Evolutionary conservation across 2,888 invertebrate genomes (phyloP), one percentile per base, ranked within the genome.

Genomic region (Aquatica leii): DNA sequence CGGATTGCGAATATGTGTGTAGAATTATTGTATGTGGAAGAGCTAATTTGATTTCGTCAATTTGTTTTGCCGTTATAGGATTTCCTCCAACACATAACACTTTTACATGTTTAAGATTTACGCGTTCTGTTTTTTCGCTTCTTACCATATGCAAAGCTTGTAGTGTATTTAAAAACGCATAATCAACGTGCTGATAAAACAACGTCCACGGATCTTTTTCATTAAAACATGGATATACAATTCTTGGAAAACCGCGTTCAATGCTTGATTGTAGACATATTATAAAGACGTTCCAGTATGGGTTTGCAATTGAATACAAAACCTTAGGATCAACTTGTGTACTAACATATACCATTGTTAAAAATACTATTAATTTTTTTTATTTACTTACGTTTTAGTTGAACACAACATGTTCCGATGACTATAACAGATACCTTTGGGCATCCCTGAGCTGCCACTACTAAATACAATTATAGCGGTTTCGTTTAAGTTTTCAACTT

Each of bases 381-480:
- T n/a, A n/a, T n/a, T n/a, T n/a, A n/a, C n/a, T n/a, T n/a, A n/a
- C n/a, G n/a, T n/a, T n/a, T n/a, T n/a, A n/a, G n/a, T n/a, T 8
- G 9, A 15, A 15, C 14, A 1, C 31, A 24, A 34, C 2, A 34
- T 2, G 1, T 18, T 20, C 4, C 5, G n/a, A 15, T 34, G 24
- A 14, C 2, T 11, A 6, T 50, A 34, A 12, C 14, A 24, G 15
- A 31, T 15, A 3, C n/a, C 50, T 34, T 24, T 79, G 3, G 75
- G 70, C 78, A 3, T 61, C 76, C 11, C 70, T 65, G 15, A 71
- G 70, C 52, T 58, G 50, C 0, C 63, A 61, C 61, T n/a, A 53
- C 56, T 2, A 65, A 73, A 6, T 67, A 71, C 24, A 50, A 50
- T 17, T n/a, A 31, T 20, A 15, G 50, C 31, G 3, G 50, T 50